Evolutionary conservation across 2,797 vertebrate species (phyloP).

Genomic region (Muraenolepis orangiensis): DNA sequence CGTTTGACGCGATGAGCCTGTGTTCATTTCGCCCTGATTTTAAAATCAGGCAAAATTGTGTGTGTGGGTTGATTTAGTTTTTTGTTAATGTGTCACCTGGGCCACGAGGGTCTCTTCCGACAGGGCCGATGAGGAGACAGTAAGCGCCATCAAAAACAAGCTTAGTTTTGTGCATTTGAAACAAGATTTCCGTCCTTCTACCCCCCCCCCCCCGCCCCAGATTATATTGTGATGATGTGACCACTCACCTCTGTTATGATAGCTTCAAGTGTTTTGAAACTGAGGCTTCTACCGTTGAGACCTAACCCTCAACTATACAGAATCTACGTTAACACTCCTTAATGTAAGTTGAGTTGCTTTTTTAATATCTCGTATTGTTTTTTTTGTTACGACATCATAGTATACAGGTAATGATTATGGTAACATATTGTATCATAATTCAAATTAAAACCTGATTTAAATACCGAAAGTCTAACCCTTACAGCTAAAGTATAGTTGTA

Average conservation of each 20-base stretch:
- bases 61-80: not conserved
- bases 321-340: not conserved
- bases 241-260: not conserved
- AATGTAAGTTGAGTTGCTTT: not conserved
- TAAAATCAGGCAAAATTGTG: not conserved
- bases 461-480: constrained; percentile 46
- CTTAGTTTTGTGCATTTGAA: constrained; percentile 66
- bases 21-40: not conserved
- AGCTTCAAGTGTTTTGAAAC: not conserved
- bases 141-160: constrained; percentile 76
- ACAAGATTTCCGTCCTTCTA: constrained; percentile 27
- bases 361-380: constrained; percentile 17
- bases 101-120: constrained; percentile 45
- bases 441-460: constrained; percentile 34
- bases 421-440: constrained; percentile 37
- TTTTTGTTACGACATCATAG: constrained; percentile 44
- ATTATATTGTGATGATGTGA: not conserved
- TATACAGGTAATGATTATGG: constrained; percentile 40
- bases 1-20: not conserved
- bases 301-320: not conserved
- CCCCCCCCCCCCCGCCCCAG: too few species aligned
- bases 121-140: constrained; percentile 45
- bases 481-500: constrained; percentile 42
- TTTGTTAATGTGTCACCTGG: not conserved
- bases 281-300: not conserved